Conservation (phyloP, 2,888 invertebrate genomes). For the Gastracanthus pulcherrimus region DNA sequence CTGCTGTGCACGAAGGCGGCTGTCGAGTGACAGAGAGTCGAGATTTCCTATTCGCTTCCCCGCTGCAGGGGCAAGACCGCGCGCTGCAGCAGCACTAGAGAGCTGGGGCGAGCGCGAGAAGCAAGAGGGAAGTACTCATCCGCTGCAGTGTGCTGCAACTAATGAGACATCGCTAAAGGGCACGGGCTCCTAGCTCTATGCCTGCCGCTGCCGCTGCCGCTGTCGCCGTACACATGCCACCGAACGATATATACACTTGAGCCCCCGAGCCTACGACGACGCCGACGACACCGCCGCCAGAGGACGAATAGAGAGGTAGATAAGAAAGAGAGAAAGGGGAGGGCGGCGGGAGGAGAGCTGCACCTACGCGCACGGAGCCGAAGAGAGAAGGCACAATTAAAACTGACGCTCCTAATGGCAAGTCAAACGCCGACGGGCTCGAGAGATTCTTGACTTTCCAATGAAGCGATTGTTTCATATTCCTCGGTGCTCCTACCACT, state of each 20-base stretch:
- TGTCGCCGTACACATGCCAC: constrained; percentile 65
- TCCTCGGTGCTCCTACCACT: constrained; percentile 69
- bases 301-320: no score
- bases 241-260: constrained; percentile 70
- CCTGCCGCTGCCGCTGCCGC: constrained; percentile 43
- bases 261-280: not conserved
- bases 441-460: constrained; percentile 78
- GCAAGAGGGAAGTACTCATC: constrained; percentile 71
- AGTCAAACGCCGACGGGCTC: constrained; percentile 78
- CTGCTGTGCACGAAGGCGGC: constrained; percentile 73
- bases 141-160: constrained; percentile 76
- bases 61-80: no score
- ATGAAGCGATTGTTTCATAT: constrained; percentile 78
- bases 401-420: constrained; percentile 78
- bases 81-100: constrained; percentile 41
- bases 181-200: constrained; percentile 68
- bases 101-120: constrained; percentile 8
- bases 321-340: not conserved
- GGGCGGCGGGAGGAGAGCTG: constrained; percentile 5
- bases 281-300: no score
- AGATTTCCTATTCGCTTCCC: constrained; percentile 32
- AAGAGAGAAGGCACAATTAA: constrained; percentile 77
- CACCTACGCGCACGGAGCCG: constrained; percentile 52
- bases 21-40: constrained; percentile 69
- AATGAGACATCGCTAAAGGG: constrained; percentile 78